Evolutionary conservation across 2,797 vertebrate genomes (phyloP), one percentile per base, ranked within the genome.

Genomic region (Pangasius macronema): DNA sequence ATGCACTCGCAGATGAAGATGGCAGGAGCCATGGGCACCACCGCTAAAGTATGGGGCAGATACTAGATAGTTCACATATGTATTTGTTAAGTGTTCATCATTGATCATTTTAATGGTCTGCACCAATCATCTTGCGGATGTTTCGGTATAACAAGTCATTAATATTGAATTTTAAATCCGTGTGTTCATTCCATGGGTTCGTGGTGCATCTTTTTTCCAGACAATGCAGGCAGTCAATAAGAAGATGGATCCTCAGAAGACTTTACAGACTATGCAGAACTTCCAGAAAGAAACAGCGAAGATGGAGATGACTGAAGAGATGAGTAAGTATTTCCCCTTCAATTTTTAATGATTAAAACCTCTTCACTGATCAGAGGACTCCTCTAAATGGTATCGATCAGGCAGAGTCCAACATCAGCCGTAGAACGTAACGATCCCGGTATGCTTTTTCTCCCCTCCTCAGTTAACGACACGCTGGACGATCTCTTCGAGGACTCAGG

Each of bases 1-100:
- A 99, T 99, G 98, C 98, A 98, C 93, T 99, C 98, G 6, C 98
- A 99, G 92, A 99, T 99, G 98, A 99, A 99, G 95, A 99, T 99
- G 98, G 98, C 98, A 0, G 97, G 97, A 65, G 98, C 98, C 85
- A 99, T 99, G 97, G 97, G 97, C 90, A 94, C 97, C 73, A 97
- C 98, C 22, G 96, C 98, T 89, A 99, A 99, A 95, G 98, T 99
- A 94, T 94, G 93, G 80, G 1, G 13, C 24, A 30, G 30, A n/a
- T 51, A 13, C 13, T 7, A 16, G 14, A 75, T 59, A 61, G 24
- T 73, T 73, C 5, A 36, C 49, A 65, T n/a, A 61, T 14, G 9
- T 27, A 30, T 55, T 33, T 24, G 22, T 53, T 55, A 51, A 24
- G 42, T 63, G 39, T 39, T 39, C n/a, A 20, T 59, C 49, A 55